A percentile compares a stretch with the other conserved stretches of the same genome.
phyloP scores from a whole-genome alignment of 2,113 vertebrate species.

The Vombatus ursinus region DNA sequence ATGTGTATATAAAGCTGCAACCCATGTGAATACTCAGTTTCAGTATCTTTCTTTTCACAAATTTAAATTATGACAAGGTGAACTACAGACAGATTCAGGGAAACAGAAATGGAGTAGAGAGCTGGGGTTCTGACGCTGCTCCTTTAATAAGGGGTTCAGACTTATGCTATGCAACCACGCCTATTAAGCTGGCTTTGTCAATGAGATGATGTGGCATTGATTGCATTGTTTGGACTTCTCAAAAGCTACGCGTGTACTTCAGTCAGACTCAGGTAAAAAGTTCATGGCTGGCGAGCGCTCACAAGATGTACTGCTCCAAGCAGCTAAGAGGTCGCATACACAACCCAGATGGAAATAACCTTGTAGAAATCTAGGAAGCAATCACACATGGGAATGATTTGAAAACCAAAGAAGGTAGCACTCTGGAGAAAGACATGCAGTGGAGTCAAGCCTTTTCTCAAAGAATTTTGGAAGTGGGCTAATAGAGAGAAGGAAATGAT shows the following conservation, averaged over 20 bases:
- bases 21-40: not conserved
- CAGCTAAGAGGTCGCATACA: constrained; percentile 34
- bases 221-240: constrained; percentile 58
- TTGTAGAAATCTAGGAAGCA: constrained; percentile 5
- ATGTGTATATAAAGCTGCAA: not conserved
- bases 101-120: constrained; percentile 74
- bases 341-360: constrained; percentile 48
- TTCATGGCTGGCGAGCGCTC: constrained; percentile 23
- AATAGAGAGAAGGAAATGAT: not conserved
- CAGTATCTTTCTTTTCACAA: not conserved
- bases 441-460: constrained; percentile 46
- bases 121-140: constrained; percentile 63
- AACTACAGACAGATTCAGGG: constrained; percentile 52
- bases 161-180: constrained; percentile 5
- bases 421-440: constrained; percentile 7
- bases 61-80: constrained; percentile 23
- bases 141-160: constrained; percentile 49
- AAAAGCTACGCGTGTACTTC: constrained; percentile 38
- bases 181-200: constrained; percentile 49
- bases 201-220: constrained; percentile 67
- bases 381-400: constrained; percentile 62
- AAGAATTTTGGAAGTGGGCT: constrained; percentile 23
- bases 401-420: constrained; percentile 43
- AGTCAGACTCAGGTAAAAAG: constrained; percentile 64
- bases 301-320: constrained; percentile 2